Evolutionary conservation across 2,888 invertebrate species (phyloP), one percentile per base, ranked within the genome.

Genomic region (Patella depressa): DNA sequence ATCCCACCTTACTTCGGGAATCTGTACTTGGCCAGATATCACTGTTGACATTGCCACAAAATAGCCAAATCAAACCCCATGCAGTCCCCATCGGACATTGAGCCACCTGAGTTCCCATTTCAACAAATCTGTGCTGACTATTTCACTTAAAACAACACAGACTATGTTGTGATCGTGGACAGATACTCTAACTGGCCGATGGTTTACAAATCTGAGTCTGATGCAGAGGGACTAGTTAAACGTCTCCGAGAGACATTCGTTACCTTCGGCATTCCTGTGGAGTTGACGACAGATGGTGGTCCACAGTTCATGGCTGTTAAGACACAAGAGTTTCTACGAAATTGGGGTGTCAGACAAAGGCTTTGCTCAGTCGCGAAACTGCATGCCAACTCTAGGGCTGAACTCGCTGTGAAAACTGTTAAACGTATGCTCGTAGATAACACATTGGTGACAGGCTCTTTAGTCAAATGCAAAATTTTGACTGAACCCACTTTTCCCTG

Each of bases 131-230:
- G 77, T 73, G 71, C 65, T 70, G 81, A 81, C 57, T 82, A 78
- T 54, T 80, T 82, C 74, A 71, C 72, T 24, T 82, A 72, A 70
- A 79, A 82, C 54, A 72, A 79, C 24, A 77, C 55, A 29, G 70
- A 84, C 57, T 83, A 83, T 77, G 76, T 82, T 14, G 83, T 83
- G 17, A 76, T 83, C 71, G 81, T 79, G 15, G 83, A 83, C 70
- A 74, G 83, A 53, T 80, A 80, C 54, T 83, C 82, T 24, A 80
- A 81, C 74, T 83, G 82, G 79, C 78, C 79, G 4, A 81, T 81
- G 59, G 79, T 81, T 57, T 69, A 78, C 53, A 76, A 53, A 65
- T 76, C 81, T 34, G 73, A 77, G 14, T 74, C 72, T 24, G 79
- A 81, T 71, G 80, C 80, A 75, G 75, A 57, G n/a, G 82, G 80